Base-by-base conservation (phyloP, 2,113 vertebrate genomes). In the Lates calcarifer region DNA sequence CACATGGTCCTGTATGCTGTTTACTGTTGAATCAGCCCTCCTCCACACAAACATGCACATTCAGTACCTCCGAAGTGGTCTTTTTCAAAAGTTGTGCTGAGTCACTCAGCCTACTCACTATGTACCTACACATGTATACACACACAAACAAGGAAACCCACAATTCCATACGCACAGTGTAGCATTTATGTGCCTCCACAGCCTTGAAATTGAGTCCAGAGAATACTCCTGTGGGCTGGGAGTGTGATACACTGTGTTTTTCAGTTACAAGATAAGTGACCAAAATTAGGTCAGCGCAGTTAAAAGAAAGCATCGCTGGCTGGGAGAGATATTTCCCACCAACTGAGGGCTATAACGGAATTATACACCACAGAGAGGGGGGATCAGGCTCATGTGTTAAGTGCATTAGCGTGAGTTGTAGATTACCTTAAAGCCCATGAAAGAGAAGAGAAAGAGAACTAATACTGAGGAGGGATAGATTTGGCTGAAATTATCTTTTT, bases 201-300 rank as follows among this genome's bases (percentile, higher is more conserved):
- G 64, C 62, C 65, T 74, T 84, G 66, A 63, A 74, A 70, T 35
- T 4, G 68, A 82, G 77, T 74, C 74, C 76, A 79, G 79, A 75
- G 65, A 75, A 67, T 33, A 15, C 56, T 79, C 62, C 28, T 57
- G 77, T 88, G 76, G 77, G 79, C 69, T 68, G 65, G 53, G 35
- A 79, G 69, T 71, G 72, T 72, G 74, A 83, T 66, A 35, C 76
- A 6, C 75, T 65, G 82, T 82, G 80, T 87, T 90, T 90, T 87
- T 89, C 85, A 75, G 77, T 86, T 81, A 68, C 51, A 51, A 87
- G 86, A 92, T 85, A 89, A 92, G 83, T 88, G 87, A 89, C 90
- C 83, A 78, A 83, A 94, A 89, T 89, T 80, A 88, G 93, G 89
- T 89, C 88, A 91, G 82, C 68, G 11, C 72, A 24, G 83, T 85